phyloP scores from a whole-genome alignment of 2,113 vertebrate genomes.

The Uropsilus gracilis region DNA sequence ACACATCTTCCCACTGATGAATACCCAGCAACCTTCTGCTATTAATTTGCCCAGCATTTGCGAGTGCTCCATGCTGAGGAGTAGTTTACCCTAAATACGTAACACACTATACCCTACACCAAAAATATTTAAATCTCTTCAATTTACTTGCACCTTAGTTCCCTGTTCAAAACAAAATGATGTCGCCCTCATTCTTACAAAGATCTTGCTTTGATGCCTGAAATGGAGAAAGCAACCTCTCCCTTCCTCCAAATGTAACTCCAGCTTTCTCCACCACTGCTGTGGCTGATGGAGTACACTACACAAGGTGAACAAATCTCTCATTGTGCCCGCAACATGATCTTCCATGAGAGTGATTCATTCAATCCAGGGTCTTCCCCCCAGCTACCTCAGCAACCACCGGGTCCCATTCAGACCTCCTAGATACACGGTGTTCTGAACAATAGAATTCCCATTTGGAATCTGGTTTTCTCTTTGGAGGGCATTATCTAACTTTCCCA shows the following conservation, averaged over 20 bases:
- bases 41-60: not conserved
- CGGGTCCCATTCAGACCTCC: not conserved
- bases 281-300: not conserved
- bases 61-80: not conserved
- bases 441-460: not conserved
- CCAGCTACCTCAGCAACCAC: not conserved
- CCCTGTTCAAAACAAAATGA: conserved; percentile 29
- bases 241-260: not conserved
- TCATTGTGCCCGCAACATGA: not conserved
- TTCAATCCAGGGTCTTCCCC: not conserved
- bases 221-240: not conserved
- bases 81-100: not conserved
- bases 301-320: not conserved
- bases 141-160: not conserved
- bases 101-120: not conserved
- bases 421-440: not conserved
- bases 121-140: not conserved
- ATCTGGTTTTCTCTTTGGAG: not conserved
- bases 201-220: not conserved
- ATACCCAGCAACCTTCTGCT: not conserved
- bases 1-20: not conserved
- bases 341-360: not conserved
- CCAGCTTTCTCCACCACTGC: not conserved
- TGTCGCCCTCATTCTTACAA: not conserved
- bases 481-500: not conserved